Evolutionary conservation across 1,140 invertebrate species (phyloP), one percentile per base, ranked within the genome.

Genomic region (Drosophila parabipectinata): DNA sequence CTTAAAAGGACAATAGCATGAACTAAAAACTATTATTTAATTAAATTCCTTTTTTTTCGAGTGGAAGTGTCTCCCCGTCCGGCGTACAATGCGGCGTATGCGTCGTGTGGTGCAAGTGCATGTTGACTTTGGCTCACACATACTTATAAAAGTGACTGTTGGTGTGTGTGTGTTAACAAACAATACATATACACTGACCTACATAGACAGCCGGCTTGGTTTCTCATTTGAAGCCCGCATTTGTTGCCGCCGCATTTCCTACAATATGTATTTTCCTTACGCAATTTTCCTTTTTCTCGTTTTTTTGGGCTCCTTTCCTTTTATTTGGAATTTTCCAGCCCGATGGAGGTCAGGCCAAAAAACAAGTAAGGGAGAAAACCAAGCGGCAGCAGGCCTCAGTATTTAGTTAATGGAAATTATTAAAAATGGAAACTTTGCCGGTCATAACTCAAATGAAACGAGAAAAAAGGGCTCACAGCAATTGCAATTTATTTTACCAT

Each of bases 391-490:
- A 54, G 26, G 41, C 62, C 73, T 71, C 30, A 58, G 60, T 68
- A 72, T 84, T 84, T 79, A 79, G 80, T 84, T 79, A 83, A 83
- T 83, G 76, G 58, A 80, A 79, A 83, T 79, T 79, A 83, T 79
- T 79, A 79, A 66, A 80, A 77, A 61, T 71, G 59, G 9, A 39
- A 80, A 45, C 53, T 57, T 58, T 50, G 6, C 24, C 57, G 28
- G 58, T 41, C 73, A 77, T 56, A 55, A 50, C 51, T 69, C 44
- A 45, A 32, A 14, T 51, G 45, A 50, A 18, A 59, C 18, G 57
- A 24, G 45, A 32, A 18, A 5, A 21, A 21, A 30, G 41, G 41
- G 47, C 47, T 15, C 6, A 41, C 45, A 48, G 51, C 62, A 55
- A 69, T 45, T 69, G 62, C 62, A 67, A 68, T 56, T 69, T 68